Evolutionary conservation across 2,113 vertebrate species (phyloP), one percentile per base, ranked within the genome.

Genomic region (Mola mola): DNA sequence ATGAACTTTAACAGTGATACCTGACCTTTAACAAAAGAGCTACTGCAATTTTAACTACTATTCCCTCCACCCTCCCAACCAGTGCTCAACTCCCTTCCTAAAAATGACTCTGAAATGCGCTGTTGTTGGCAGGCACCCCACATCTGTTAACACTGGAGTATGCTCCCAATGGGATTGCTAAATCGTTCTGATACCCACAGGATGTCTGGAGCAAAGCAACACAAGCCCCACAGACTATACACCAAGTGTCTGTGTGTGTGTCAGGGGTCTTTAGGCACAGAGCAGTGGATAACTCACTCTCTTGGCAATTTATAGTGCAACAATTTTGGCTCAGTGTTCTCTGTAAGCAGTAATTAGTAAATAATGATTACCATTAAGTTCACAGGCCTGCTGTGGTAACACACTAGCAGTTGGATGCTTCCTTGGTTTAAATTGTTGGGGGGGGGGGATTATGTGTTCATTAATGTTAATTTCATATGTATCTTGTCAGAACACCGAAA

Each of bases 61-160:
- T 52, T 60, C 68, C 66, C 31, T 40, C 24, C 69, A 48, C 68
- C 48, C 52, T 66, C 48, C n/a, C n/a, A 53, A 26, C 11, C 1
- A 8, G 43, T 64, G 81, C 65, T 66, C 55, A 49, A 4, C 41
- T 59, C 26, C 12, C 17, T 55, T 60, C 19, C 52, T 49, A 48
- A 38, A 80, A 76, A 58, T 29, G 76, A 41, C 71, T 74, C 72
- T 74, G 72, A 87, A 68, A 78, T 33, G 56, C 87, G 83, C 85
- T 90, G 84, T 70, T 85, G 77, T 90, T 92, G 89, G 90, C 81
- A 16, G 28, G 43, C 16, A 10, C 75, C 90, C 87, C 62, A 50
- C 69, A 11, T 68, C 80, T 87, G 80, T 86, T 87, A 88, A 82
- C 76, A 77, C 83, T 79, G 83, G 78, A 74, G 55, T 51, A 6